Conservation (phyloP, 2,113 vertebrate species). For the Barnardius zonarius region DNA sequence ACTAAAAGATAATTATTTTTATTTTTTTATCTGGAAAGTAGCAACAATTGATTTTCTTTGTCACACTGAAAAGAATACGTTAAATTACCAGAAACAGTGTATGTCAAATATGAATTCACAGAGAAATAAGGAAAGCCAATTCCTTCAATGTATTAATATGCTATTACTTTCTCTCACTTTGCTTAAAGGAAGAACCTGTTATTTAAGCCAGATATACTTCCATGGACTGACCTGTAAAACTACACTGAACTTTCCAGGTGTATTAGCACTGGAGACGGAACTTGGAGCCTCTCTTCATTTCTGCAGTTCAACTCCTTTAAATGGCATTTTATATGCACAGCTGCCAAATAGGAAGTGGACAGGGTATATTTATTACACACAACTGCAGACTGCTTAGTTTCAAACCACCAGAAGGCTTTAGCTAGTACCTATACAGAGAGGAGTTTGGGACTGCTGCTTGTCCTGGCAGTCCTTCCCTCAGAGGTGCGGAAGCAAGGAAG, state of each 20-base stretch:
- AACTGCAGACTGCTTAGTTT: not conserved
- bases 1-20: not conserved
- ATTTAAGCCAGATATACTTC: not conserved
- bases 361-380: not conserved
- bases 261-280: fast-evolving
- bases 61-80: not conserved
- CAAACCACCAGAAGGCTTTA: not conserved
- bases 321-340: not conserved
- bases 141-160: not conserved
- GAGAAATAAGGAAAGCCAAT: not conserved
- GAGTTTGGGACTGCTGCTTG: fast-evolving
- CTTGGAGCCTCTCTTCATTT: not conserved
- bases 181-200: not conserved
- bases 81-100: not conserved
- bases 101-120: not conserved
- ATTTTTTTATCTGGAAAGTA: not conserved
- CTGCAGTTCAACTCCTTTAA: not conserved
- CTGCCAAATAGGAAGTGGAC: not conserved
- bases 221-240: not conserved
- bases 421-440: fast-evolving
- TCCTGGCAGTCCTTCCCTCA: not conserved
- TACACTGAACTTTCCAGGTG: not conserved
- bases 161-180: not conserved
- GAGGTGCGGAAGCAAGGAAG: fast-evolving
- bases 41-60: not conserved